phyloP scores from a whole-genome alignment of 2,797 vertebrate species.

The Periparus ater region DNA sequence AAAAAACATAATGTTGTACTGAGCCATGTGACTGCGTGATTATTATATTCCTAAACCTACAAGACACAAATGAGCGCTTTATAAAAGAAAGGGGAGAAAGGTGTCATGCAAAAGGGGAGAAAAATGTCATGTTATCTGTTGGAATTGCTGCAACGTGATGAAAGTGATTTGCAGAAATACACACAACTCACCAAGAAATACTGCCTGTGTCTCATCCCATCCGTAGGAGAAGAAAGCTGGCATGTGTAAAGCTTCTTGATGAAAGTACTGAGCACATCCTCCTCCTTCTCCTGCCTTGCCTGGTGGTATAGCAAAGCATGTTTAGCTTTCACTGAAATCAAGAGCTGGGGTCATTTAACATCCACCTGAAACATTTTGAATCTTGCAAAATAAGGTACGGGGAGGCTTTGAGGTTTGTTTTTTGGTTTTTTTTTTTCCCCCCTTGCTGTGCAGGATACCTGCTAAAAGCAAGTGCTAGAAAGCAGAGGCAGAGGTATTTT shows the following conservation, averaged over 20 bases:
- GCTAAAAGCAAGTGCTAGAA: neutral
- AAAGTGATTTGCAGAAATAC: neutral
- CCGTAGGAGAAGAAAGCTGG: slow-evolving; percentile 1
- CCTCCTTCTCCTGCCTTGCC: neutral
- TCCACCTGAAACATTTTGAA: neutral
- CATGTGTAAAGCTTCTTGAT: neutral
- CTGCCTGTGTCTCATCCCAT: neutral
- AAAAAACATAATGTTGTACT: neutral
- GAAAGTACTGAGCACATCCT: neutral
- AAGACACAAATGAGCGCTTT: neutral
- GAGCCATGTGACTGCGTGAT: neutral
- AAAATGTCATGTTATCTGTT: slow-evolving; percentile 7
- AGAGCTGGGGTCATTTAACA: neutral
- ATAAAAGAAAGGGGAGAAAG: neutral
- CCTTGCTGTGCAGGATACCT: neutral
- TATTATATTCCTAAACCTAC: neutral
- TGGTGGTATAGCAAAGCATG: neutral
- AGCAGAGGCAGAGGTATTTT: neutral
- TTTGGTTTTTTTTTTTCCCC: neutral
- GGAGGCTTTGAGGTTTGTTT: neutral
- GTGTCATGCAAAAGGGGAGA: neutral
- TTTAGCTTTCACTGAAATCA: neutral
- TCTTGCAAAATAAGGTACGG: neutral
- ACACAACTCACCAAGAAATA: neutral
- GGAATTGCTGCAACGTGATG: slow-evolving; percentile 4